Evolutionary conservation across 2,113 vertebrate species (phyloP).

Genomic region (Malurus melanocephalus): DNA sequence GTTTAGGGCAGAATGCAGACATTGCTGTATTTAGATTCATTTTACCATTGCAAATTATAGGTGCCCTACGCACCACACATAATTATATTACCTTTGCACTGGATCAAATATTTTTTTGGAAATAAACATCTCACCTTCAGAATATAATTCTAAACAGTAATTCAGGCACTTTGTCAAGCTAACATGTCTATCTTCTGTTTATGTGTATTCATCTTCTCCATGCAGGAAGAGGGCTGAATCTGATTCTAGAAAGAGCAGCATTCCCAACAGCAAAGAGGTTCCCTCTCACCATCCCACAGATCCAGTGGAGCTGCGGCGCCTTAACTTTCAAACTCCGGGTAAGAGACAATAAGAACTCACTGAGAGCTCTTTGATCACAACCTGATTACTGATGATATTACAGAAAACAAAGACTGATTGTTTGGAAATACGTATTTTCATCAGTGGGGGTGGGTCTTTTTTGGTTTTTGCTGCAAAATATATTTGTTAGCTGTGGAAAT

Average conservation of each 20-base stretch:
- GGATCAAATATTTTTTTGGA: neutral
- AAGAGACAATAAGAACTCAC: conserved; percentile 35
- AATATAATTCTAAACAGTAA: neutral
- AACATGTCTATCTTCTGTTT: neutral
- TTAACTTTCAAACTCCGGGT: conserved; percentile 99
- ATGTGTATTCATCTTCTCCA: neutral
- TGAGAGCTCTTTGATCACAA: neutral
- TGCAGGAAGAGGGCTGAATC: conserved; percentile 94
- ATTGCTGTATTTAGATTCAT: neutral
- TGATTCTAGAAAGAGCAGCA: conserved; percentile 94
- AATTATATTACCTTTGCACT: neutral
- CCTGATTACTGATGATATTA: neutral
- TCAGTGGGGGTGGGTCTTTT: fast-evolving
- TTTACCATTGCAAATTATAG: neutral
- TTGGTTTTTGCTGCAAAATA: neutral
- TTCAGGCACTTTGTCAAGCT: neutral
- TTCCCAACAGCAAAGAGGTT: conserved; percentile 94
- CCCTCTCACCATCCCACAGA: conserved; percentile 94
- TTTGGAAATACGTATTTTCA: neutral
- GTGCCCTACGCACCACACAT: neutral
- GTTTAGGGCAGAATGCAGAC: neutral
- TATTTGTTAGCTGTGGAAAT: neutral
- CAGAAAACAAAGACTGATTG: neutral
- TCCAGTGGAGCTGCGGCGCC: conserved; percentile 92
- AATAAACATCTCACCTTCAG: neutral